Conservation (phyloP, 2,888 invertebrate species). For the Papilio gigon region DNA sequence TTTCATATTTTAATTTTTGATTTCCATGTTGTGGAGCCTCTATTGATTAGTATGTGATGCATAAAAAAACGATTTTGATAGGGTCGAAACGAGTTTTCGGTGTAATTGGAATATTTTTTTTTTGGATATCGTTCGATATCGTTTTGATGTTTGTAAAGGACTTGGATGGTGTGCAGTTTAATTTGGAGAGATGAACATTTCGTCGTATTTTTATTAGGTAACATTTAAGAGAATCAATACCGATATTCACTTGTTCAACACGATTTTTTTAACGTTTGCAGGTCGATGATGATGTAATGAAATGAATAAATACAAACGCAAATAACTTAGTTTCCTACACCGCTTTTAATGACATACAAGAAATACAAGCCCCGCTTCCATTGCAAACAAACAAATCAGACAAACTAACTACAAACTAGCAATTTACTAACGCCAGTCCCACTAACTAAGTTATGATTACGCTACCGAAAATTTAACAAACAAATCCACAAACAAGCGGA, state of each 20-base stretch:
- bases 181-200: background rate
- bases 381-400: slow-evolving; percentile 34
- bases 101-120: slow-evolving; percentile 23
- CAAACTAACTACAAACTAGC: slow-evolving; percentile 33
- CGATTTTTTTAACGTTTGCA: background rate
- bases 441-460: slow-evolving; percentile 38
- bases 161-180: background rate
- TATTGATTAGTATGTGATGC: slow-evolving; percentile 35
- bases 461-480: slow-evolving; percentile 37
- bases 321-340: background rate
- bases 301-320: background rate
- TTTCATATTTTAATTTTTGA: slow-evolving; percentile 56
- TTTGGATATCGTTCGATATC: background rate
- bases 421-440: slow-evolving; percentile 35
- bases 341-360: slow-evolving; percentile 18
- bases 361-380: slow-evolving; percentile 5
- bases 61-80: slow-evolving; percentile 9
- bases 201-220: background rate
- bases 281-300: too few relatives aligned
- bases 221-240: background rate
- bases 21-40: slow-evolving; percentile 49
- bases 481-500: slow-evolving; percentile 36
- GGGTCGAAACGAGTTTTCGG: slow-evolving; percentile 14
- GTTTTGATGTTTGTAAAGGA: slow-evolving; percentile 5
- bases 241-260: background rate